Evolutionary conservation across 2,888 invertebrate genomes (phyloP), one percentile per base, ranked within the genome.

Genomic region (Harpalus rufipes): DNA sequence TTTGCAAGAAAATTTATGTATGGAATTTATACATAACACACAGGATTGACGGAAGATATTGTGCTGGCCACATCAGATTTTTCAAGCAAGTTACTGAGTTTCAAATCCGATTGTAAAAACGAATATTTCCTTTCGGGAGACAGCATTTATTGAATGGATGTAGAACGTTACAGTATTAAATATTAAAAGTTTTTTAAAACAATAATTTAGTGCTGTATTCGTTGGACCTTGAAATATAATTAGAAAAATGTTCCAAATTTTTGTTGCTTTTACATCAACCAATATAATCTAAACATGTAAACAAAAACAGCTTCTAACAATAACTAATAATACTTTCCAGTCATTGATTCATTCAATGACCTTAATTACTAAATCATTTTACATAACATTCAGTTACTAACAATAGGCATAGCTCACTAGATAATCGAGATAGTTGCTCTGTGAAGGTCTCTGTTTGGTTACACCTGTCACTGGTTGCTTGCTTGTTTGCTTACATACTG

Each of bases 321-420:
- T 12, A 12, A 12, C 44, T 32, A 4, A 32, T 5, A 32, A 74
- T 44, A 18, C 44, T 74, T 41, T 68, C 32, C 14, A 21, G 44
- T 74, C 63, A 63, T 25, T 74, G 41, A 74, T 44, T 44, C 21
- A 74, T 74, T 74, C 72, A 74, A 44, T 14, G 72, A 21, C 72
- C 44, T 44, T 74, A 72, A 74, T 44, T 74, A 74, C 72, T 32
- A 68, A 68, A 74, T 41, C 18, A 74, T 74, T 74, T 74, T 44
- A 74, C 68, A 68, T 68, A 39, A 68, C 68, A 32, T 32, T 39
- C 32, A 41, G 72, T 44, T 32, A 44, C 72, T 32, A 39, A 68
- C 39, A 32, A 44, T 16, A 44, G 68, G 32, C 32, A 68, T 14
- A 68, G 25, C 68, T 32, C 32, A 39, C 14, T 68, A 39, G 32